Percentiles rank a stretch among this genome's conserved stretches.
phyloP scores from a whole-genome alignment of 2,888 invertebrate species.

The Aphodius granarius region DNA sequence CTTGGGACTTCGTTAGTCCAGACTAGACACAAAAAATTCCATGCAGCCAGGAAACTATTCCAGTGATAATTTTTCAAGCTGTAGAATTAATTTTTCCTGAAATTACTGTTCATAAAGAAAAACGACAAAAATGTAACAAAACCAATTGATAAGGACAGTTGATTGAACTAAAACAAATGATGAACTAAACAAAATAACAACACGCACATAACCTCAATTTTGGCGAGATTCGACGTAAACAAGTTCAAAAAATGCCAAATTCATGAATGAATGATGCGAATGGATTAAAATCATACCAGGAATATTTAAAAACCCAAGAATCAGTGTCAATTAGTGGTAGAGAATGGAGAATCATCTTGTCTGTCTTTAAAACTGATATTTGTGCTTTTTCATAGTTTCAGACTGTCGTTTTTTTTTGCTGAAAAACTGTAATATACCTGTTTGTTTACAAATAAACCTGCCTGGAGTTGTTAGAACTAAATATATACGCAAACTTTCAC shows the following conservation, averaged over 20 bases:
- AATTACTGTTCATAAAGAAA: neutral
- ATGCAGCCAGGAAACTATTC: neutral
- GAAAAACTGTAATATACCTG: slow-evolving; percentile 20
- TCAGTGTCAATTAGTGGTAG: slow-evolving; percentile 42
- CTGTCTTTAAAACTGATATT: neutral
- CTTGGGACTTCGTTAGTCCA: neutral
- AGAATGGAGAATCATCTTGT: slow-evolving; percentile 28
- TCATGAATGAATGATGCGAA: neutral
- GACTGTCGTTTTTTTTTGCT: slow-evolving; percentile 21
- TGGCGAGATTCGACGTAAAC: neutral
- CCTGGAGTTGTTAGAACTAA: too few relatives aligned
- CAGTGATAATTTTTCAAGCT: neutral
- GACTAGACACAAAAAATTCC: neutral
- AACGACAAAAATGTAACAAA: neutral
- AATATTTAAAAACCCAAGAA: slow-evolving; percentile 46
- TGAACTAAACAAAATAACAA: neutral
- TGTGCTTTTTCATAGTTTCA: slow-evolving; percentile 1
- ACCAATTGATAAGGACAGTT: neutral
- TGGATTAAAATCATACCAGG: slow-evolving; percentile 37
- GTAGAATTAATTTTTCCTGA: too few relatives aligned
- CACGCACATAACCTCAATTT: slow-evolving; percentile 10
- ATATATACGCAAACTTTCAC: too few relatives aligned
- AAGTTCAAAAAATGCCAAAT: too few relatives aligned
- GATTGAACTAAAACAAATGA: neutral
- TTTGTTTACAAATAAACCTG: neutral